Evolutionary conservation across 2,797 vertebrate genomes (phyloP).

Genomic region (Acanthornis magna): DNA sequence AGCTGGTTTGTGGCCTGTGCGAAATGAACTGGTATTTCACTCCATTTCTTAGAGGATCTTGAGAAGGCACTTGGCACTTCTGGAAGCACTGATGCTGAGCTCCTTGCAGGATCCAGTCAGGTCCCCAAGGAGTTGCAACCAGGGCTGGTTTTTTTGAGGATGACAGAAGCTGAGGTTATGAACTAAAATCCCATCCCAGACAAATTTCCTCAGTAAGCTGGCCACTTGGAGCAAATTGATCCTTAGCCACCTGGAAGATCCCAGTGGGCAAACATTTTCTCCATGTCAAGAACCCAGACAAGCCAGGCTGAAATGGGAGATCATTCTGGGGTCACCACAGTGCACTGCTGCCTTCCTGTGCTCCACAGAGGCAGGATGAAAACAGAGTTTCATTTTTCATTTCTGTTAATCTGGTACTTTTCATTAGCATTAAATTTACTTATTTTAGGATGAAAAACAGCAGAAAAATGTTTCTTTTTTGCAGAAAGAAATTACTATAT

Average conservation of each 20-base stretch:
- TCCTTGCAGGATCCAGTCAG: background rate
- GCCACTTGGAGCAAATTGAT: background rate
- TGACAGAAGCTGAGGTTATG: background rate
- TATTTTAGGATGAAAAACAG: background rate
- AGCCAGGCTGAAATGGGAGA: background rate
- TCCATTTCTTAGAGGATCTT: background rate
- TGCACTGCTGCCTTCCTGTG: background rate
- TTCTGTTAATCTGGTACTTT: background rate
- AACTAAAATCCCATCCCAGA: background rate
- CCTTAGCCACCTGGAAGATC: background rate
- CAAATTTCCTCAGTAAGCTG: background rate
- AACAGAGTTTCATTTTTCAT: background rate
- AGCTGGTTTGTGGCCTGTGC: slow-evolving; percentile 11
- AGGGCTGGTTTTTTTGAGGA: background rate
- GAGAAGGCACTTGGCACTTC: background rate
- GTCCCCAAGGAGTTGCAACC: fast-evolving
- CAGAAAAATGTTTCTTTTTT: background rate
- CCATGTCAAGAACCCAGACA: background rate
- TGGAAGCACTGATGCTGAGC: background rate
- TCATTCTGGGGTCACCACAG: background rate
- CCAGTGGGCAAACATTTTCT: background rate
- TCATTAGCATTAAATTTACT: background rate
- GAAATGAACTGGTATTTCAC: slow-evolving; percentile 23
- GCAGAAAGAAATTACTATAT: background rate
- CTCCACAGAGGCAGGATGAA: background rate